Conservation (phyloP, 2,113 vertebrate genomes). For the Ovis canadensis region DNA sequence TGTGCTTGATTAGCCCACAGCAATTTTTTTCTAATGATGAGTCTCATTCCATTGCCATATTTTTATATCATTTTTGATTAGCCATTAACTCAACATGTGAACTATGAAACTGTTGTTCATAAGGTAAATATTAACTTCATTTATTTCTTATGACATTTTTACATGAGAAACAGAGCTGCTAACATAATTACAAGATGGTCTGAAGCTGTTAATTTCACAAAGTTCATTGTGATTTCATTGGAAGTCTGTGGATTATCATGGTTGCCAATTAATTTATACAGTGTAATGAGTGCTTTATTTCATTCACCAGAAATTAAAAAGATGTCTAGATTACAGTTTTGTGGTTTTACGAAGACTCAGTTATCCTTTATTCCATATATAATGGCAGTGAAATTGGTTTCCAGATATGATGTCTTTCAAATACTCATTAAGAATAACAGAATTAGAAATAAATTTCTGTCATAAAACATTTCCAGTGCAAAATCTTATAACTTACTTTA, state of each 20-base stretch:
- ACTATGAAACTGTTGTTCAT: neutral
- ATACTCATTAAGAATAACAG: constrained; percentile 35
- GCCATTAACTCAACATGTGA: neutral
- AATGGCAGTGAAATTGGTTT: constrained; percentile 20
- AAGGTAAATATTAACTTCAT: constrained; percentile 40
- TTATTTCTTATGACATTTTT: constrained; percentile 42
- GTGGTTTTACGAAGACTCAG: neutral
- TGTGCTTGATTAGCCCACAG: neutral
- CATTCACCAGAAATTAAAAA: constrained; percentile 12
- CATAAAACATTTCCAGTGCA: constrained; percentile 6
- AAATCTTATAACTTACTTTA: constrained; percentile 11
- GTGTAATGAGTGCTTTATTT: constrained; percentile 27
- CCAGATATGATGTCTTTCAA: neutral
- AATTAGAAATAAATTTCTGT: neutral
- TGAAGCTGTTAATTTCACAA: constrained; percentile 49
- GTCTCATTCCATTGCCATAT: neutral
- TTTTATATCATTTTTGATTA: neutral
- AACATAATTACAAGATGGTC: neutral
- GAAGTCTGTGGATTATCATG: constrained; percentile 30
- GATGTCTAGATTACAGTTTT: neutral
- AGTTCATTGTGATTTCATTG: constrained; percentile 55
- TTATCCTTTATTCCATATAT: neutral
- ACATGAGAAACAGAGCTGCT: constrained; percentile 11
- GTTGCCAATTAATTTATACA: constrained; percentile 61
- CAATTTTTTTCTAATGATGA: neutral